Evolutionary conservation across 2,113 vertebrate species (phyloP), one percentile per base, ranked within the genome.

Genomic region (Dasypus novemcinctus): DNA sequence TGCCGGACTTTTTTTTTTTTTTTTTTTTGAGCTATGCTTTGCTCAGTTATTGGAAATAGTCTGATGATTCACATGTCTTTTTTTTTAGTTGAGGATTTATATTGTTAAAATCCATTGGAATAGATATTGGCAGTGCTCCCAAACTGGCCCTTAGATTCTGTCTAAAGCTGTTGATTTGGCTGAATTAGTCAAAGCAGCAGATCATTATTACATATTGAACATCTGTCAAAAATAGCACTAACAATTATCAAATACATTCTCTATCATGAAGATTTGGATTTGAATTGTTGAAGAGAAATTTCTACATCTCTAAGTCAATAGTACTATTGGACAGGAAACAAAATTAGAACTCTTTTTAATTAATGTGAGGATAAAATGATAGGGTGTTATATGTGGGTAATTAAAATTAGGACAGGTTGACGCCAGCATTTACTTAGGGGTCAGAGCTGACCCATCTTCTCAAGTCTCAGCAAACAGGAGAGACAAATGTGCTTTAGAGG

Each of bases 151-250:
- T 98, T 97, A 96, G 98, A 96, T 98, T 97, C 94, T 66, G 10
- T 95, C 95, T 97, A 96, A 98, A 97, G 96, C 97, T 97, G 97
- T 97, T 98, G 98, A 97, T 98, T 98, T 98, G 97, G 97, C 98
- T 98, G 98, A 97, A 97, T 98, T 98, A 98, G 97, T 98, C 96
- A 98, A 98, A 98, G 97, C 91, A 97, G 96, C 83, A 97, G 97
- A 98, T 98, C 98, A 98, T 98, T 98, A 98, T 97, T 98, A 98
- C 95, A 85, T 97, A 98, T 98, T 11, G 96, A 98, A 98, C 98
- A 98, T 98, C 98, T 98, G 98, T 98, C 98, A 98, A 52, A 98
- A 98, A 98, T 96, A 98, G 96, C 97, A 97, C 95, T 98, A 96
- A 96, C 97, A 98, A 98, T 98, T 97, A 98, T 96, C 98, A 97